Conservation (phyloP, 2,888 invertebrate genomes). For the Andrena dorsata region DNA sequence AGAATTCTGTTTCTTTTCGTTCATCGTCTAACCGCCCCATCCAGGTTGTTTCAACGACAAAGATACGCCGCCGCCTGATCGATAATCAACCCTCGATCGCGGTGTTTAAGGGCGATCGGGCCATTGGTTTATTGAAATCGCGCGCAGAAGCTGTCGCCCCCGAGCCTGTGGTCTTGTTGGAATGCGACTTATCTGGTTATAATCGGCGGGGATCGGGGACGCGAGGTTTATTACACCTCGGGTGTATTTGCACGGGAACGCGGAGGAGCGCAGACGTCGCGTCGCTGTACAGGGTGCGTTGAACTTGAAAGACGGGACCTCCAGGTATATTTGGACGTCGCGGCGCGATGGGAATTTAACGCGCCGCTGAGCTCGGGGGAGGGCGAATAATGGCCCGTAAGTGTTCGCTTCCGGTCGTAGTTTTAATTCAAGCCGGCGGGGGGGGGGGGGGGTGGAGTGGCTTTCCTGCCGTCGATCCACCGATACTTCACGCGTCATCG, state of each 20-base stretch:
- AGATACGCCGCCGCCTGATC: not conserved
- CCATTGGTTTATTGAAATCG: slow-evolving; percentile 14
- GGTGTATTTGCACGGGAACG: slow-evolving; percentile 52
- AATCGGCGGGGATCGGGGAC: slow-evolving; percentile 36
- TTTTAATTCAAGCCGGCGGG: slow-evolving; percentile 69
- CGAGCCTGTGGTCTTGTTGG: not conserved
- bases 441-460: slow-evolving; percentile 9
- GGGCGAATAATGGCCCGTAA: slow-evolving; percentile 71
- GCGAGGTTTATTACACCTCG: slow-evolving; percentile 48
- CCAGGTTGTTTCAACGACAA: not conserved
- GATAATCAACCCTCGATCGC: slow-evolving; percentile 24
- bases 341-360: slow-evolving; percentile 73
- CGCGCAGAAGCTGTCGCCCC: not conserved
- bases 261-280: slow-evolving; percentile 41
- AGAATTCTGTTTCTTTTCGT: not conserved
- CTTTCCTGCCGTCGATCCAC: slow-evolving; percentile 44
- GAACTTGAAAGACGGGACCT: slow-evolving; percentile 67
- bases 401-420: slow-evolving; percentile 76
- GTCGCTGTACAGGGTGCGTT: slow-evolving; percentile 58
- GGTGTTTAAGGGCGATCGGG: slow-evolving; percentile 4
- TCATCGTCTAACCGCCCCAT: not conserved
- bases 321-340: slow-evolving; percentile 66
- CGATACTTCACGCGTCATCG: slow-evolving; percentile 30
- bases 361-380: slow-evolving; percentile 73
- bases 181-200: slow-evolving; percentile 63